A percentile compares a stretch with the other conserved stretches of the same genome.
Evolutionary conservation across 2,888 invertebrate genomes (phyloP).

Genomic region (Tinea semifulvella): DNA sequence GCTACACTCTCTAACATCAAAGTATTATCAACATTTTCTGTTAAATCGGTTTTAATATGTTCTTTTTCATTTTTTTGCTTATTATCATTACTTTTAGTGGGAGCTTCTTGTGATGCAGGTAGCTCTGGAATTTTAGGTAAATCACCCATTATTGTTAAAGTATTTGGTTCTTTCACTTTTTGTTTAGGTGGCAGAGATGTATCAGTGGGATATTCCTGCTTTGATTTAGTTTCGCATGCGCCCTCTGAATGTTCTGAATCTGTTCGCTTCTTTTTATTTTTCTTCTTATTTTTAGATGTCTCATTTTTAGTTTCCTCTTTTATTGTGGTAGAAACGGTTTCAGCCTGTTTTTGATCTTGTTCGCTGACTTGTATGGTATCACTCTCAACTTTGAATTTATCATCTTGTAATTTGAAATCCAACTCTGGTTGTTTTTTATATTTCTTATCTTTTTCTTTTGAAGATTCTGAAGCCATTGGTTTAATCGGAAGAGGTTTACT

Average conservation of each 20-base stretch:
- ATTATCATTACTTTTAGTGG: too few relatives aligned
- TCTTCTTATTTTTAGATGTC: conserved; percentile 24
- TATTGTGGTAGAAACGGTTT: background rate
- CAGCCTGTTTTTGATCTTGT: background rate
- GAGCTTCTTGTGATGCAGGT: too few relatives aligned
- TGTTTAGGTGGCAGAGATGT: too few relatives aligned
- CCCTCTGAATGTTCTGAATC: conserved; percentile 45
- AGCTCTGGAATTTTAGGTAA: too few relatives aligned
- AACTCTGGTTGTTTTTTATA: background rate
- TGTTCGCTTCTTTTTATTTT: conserved; percentile 30
- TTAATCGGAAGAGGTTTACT: too few relatives aligned
- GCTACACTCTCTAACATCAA: too few relatives aligned
- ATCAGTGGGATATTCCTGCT: background rate
- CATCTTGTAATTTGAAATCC: background rate
- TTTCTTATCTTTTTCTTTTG: background rate
- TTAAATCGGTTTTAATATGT: too few relatives aligned
- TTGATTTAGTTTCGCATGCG: background rate
- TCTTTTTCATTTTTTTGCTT: too few relatives aligned
- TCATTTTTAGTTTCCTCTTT: conserved; percentile 37
- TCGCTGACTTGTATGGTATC: background rate
- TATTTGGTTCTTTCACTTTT: too few relatives aligned
- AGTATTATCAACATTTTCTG: too few relatives aligned
- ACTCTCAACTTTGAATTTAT: background rate
- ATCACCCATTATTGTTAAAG: too few relatives aligned
- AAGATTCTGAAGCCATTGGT: too few relatives aligned